Conservation (phyloP, 2,888 invertebrate species). For the Cancer borealis region DNA sequence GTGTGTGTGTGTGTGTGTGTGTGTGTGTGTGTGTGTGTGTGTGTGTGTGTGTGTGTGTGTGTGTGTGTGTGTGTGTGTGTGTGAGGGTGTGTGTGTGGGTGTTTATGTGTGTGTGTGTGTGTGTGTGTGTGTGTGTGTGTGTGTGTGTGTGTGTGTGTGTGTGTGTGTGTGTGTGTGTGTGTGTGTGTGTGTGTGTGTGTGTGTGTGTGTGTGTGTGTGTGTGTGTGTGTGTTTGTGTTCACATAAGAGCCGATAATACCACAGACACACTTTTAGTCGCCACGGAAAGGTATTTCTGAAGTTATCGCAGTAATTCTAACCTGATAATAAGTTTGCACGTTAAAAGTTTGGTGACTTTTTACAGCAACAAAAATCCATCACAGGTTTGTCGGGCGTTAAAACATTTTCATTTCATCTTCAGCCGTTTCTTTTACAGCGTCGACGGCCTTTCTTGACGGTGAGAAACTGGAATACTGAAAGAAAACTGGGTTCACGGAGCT, state of each 20-base stretch:
- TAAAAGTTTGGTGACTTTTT: not conserved
- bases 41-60: conserved; percentile 1
- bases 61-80: not conserved
- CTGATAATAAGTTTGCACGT: not conserved
- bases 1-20: not conserved
- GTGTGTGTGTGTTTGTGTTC: not conserved
- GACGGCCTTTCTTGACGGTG: not conserved
- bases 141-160: conserved; percentile 1
- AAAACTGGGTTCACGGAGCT: not conserved
- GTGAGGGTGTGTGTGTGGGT: not conserved
- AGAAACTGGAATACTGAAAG: not conserved
- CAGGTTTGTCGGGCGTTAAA: not conserved
- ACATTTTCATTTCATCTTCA: not conserved
- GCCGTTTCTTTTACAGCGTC: not conserved
- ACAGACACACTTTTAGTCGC: not conserved
- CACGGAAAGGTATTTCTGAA: not conserved
- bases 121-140: not conserved
- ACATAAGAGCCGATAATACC: not conserved
- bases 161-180: not conserved
- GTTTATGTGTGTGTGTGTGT: not conserved
- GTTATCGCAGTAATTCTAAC: not conserved
- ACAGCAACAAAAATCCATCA: not conserved
- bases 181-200: not conserved
- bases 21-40: not conserved
- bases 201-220: not conserved